Evolutionary conservation across 2,797 vertebrate species (phyloP).

Genomic region (Rhinella marina): DNA sequence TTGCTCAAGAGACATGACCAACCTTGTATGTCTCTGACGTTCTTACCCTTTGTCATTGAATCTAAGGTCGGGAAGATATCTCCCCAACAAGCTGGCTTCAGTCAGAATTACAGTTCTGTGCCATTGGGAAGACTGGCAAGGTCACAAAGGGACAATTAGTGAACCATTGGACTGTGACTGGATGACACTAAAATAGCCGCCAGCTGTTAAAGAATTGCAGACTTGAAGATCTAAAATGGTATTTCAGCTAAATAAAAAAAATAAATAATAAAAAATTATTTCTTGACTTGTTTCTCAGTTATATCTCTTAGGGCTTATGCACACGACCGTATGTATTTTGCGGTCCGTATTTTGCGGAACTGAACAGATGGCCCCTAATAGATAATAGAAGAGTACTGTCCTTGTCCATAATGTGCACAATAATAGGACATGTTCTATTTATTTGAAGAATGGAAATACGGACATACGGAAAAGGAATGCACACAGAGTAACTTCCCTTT

Average conservation of each 20-base stretch:
- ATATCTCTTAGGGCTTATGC: too few relatives aligned
- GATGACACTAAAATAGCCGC: neutral
- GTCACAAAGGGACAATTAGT: conserved; percentile 9
- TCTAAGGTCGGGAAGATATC: neutral
- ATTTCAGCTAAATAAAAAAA: neutral
- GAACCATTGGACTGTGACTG: neutral
- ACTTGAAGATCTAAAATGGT: neutral
- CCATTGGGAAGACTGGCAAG: neutral
- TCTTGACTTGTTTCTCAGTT: too few relatives aligned
- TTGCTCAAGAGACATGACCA: neutral
- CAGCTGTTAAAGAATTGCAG: neutral
- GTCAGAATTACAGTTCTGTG: neutral
- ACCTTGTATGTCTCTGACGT: neutral
- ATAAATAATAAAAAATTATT: too few relatives aligned
- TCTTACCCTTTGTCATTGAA: neutral
- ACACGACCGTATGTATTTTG: too few relatives aligned
- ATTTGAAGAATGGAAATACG: too few relatives aligned
- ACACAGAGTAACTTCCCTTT: too few relatives aligned
- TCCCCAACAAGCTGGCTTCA: neutral
- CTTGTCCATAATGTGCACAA: too few relatives aligned
- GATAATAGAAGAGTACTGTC: too few relatives aligned
- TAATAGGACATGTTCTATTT: too few relatives aligned
- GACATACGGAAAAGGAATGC: too few relatives aligned
- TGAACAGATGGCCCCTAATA: too few relatives aligned
- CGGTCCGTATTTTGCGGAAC: too few relatives aligned